Evolutionary conservation across 2,113 vertebrate genomes (phyloP), one percentile per base, ranked within the genome.

Genomic region (Megaleporinus macrocephalus): DNA sequence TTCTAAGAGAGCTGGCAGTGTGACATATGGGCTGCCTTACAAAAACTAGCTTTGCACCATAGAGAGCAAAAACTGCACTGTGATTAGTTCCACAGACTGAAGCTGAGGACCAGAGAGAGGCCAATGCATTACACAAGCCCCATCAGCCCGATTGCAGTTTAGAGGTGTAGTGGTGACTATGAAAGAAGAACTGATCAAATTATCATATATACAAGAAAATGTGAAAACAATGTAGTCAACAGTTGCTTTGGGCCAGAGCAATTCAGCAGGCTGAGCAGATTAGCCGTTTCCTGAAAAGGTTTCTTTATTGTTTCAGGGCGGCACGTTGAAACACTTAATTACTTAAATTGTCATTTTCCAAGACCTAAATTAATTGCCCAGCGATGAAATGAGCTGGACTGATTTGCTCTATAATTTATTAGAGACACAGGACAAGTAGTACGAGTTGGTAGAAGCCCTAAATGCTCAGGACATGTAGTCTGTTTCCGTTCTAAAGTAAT

Each of bases 291-390:
- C 47, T 29, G 27, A 72, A 41, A 55, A 55, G 55, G 12, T 33
- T 55, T 11, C 62, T 12, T 63, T 6, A 27, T 36, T 15, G 41
- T 30, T 44, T 44, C 29, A 14, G 55, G 27, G 51, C 24, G 49
- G 26, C 9, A 12, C 33, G 44, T 47, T 78, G 26, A 36, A 73
- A 78, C 51, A 68, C 4, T 62, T 55, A 59, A 73, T 47, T 12
- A 74, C 41, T 66, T 79, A 53, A 68, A 83, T 73, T 24, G 26
- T 30, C 5, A 73, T 65, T 71, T 72, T 72, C 47, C 5, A 47
- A 79, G 26, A 68, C 51, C 3, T 47, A 33, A 68, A 78, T 79
- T 59, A 72, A 14, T 33, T 59, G 26, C 49, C 24, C 30, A 47
- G 76, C 61, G 15, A 69, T 51, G 74, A 57, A 51, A 59, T 47